phyloP scores from a whole-genome alignment of 2,888 invertebrate genomes.

The Glyphotaelius pellucidus region DNA sequence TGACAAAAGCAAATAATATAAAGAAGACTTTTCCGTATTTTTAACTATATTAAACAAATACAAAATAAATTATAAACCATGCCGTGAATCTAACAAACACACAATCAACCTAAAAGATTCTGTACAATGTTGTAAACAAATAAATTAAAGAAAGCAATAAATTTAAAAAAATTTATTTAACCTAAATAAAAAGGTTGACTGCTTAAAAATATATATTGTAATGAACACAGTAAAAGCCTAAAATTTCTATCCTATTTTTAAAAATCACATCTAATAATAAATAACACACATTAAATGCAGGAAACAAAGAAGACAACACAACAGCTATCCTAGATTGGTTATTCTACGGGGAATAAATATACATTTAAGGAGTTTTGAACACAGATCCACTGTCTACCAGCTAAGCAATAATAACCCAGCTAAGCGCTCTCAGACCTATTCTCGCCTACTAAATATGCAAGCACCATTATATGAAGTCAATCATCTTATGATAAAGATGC shows the following conservation, averaged over 20 bases:
- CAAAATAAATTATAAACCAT: slow-evolving; percentile 5
- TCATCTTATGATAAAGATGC: background rate
- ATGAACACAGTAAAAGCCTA: background rate
- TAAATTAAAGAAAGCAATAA: background rate
- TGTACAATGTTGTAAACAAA: background rate
- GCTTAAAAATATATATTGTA: background rate
- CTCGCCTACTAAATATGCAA: background rate
- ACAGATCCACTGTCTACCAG: slow-evolving; percentile 8
- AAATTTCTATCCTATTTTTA: background rate
- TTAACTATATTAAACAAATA: background rate
- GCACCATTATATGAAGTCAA: background rate
- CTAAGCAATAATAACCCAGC: slow-evolving; percentile 10
- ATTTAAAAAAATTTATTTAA: background rate
- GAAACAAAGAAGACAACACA: background rate
- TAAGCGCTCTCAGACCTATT: slow-evolving; percentile 10
- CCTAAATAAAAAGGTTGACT: background rate
- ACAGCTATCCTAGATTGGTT: slow-evolving; percentile 13
- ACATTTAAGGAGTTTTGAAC: background rate
- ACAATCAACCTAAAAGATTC: background rate
- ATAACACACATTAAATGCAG: background rate
- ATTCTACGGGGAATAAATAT: background rate
- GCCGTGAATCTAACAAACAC: slow-evolving; percentile 19
- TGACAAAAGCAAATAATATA: slow-evolving; percentile 7
- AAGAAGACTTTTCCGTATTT: background rate
- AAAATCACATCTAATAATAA: background rate